Evolutionary conservation across 2,888 invertebrate genomes (phyloP).

Genomic region (Tachina fera): DNA sequence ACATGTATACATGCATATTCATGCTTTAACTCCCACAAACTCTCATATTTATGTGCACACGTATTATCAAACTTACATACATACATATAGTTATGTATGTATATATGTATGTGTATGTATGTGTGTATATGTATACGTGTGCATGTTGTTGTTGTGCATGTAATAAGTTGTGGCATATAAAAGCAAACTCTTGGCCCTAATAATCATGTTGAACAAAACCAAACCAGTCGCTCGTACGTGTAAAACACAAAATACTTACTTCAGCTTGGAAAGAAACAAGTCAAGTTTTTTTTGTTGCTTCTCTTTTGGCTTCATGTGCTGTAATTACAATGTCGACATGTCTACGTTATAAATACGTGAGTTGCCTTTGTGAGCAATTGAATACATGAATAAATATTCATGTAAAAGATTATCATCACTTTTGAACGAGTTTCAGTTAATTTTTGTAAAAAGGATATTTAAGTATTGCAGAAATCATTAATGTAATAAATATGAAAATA

Average conservation of each 20-base stretch:
- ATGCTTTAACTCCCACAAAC: neutral
- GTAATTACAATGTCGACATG: constrained; percentile 49
- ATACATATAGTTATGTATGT: neutral
- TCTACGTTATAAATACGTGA: constrained; percentile 53
- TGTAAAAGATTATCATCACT: constrained; percentile 13
- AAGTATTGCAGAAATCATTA: neutral
- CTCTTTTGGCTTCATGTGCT: constrained; percentile 4
- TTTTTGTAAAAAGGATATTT: neutral
- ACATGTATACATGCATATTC: constrained; percentile 5
- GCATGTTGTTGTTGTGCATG: neutral
- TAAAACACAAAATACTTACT: constrained; percentile 36
- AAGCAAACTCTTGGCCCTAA: constrained; percentile 37
- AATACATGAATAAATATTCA: neutral
- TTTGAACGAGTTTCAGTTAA: neutral
- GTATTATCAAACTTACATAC: no score
- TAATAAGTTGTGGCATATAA: constrained; percentile 7
- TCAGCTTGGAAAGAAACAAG: neutral
- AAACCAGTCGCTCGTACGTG: constrained; percentile 15
- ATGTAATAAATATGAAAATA: no score
- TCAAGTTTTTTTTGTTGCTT: neutral
- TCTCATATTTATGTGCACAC: neutral
- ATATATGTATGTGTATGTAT: neutral
- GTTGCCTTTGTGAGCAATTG: constrained; percentile 15
- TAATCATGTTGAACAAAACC: constrained; percentile 42
- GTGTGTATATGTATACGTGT: neutral